Evolutionary conservation across 2,888 invertebrate species (phyloP), one percentile per base, ranked within the genome.

Genomic region (Griposia aprilina): DNA sequence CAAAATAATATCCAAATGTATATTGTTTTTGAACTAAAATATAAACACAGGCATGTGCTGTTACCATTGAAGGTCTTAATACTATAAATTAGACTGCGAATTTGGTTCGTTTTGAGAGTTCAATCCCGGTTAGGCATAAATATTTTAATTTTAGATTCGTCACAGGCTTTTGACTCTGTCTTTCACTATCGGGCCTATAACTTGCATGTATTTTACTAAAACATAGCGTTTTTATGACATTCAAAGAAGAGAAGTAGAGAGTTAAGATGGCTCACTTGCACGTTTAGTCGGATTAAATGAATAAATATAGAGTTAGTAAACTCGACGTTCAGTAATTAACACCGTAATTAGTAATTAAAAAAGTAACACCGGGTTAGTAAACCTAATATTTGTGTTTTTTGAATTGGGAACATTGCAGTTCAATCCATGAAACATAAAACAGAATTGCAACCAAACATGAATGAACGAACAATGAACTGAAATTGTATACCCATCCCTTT

Each of bases 1-100:
- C 11, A 41, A 41, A 41, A 57, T n/a, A 63, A 26, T 55, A 67
- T 15, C 66, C 20, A 52, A 81, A 63, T 76, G 85, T 84, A 55
- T 84, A 84, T 81, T 78, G 60, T 76, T 76, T 26, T 70, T 72
- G 50, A 45, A 59, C 59, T 50, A 55, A n/a, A 57, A 7, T 63
- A 59, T 76, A 74, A 73, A 81, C 85, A 68, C 0, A 73, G 23
- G 71, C 78, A 65, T 45, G 50, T 80, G 80, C 57, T 66, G 62
- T 45, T 57, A 36, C 13, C 13, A 13, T 41, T 81, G 66, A 81
- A 78, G 70, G 75, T 73, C 72, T 71, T 45, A 10, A 5, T 36
- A 13, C 6, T 62, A n/a, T n/a, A 59, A 68, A 63, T 68, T 60
- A 6, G 15, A 11, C 52, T 36, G 1, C 50, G 13, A 10, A 15